These are phyloP conservation scores for Pterocles gutturalis DNA, from an alignment of 2,113 vertebrate species.

Conservation along the genomic window DNA sequence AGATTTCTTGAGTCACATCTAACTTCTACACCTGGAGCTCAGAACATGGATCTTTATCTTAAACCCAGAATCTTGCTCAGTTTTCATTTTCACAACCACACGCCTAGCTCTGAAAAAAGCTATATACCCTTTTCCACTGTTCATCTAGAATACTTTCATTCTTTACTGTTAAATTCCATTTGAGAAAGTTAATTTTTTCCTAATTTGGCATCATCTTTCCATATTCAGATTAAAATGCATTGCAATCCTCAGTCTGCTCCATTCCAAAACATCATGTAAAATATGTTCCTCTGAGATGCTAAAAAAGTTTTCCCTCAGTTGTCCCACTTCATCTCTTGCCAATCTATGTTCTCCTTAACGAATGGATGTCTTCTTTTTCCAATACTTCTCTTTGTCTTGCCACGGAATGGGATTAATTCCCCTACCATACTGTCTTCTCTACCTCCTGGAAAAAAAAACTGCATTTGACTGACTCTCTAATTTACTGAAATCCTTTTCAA, in stretches of 20 bases:
- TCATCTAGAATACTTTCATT: not conserved
- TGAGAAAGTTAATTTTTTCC: not conserved
- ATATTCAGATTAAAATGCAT: constrained; percentile 2
- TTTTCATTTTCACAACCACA: not conserved
- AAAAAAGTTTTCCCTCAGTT: constrained; percentile 15
- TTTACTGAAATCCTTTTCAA: not conserved
- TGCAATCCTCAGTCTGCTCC: not conserved
- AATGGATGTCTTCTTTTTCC: constrained; percentile 15
- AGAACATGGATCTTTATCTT: not conserved
- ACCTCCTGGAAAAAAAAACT: not conserved
- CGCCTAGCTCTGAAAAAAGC: not conserved
- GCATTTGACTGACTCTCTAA: not conserved
- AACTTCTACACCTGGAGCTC: not conserved
- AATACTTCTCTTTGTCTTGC: constrained; percentile 5
- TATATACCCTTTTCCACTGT: not conserved
- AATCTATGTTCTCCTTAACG: constrained; percentile 18
- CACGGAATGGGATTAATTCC: not conserved
- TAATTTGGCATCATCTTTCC: constrained; percentile 5
- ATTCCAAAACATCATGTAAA: constrained; percentile 27
- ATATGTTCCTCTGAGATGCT: not conserved
- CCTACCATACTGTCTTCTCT: not conserved
- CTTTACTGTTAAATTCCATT: not conserved
- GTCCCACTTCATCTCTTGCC: constrained; percentile 47
- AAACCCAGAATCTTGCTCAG: not conserved
- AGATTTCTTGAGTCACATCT: not conserved